Base-by-base conservation (phyloP, 2,797 vertebrate species). In the Manis pentadactyla region DNA sequence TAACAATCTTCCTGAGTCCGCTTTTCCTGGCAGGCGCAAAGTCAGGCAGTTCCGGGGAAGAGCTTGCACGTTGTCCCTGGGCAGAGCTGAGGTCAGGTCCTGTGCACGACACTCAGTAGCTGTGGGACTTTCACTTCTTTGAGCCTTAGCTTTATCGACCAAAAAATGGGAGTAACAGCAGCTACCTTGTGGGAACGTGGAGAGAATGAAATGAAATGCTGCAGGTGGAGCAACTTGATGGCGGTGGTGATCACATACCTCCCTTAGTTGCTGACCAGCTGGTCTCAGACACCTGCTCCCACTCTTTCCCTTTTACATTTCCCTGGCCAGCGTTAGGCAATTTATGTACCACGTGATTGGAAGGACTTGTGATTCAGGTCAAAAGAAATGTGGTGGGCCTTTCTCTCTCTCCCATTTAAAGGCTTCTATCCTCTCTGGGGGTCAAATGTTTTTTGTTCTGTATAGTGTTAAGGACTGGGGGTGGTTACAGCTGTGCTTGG, bases 171-270 rank as follows among this genome's bases (percentile, higher is more conserved):
- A n/a, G 18, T 63, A 61, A 29, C 49, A 68, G 64, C 8, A 61
- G 18, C 12, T 51, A 69, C 57, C 19, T 17, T 18, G 12, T 31
- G 12, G 2, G 11, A 10, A 2, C 18, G 2, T 27, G 5, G 13
- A 77, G 39, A 63, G 3, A n/a, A 51, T 64, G 55, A 88, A 85
- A 31, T 17, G 8, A 49, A 85, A 53, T 55, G 14, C 25, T 51
- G 3, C 27, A 19, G 2, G 19, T 39, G 0, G 0, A 59, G 39
- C 9, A 59, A 39, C 63, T 37, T n/a, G 64, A 11, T 69, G 13
- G 4, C 63, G 25, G 2, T 59, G 53, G 8, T 59, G 34, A 6
- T 66, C 57, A 69, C 55, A 37, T 71, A 61, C 66, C 14, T 37
- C 10, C 18, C 27, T 4, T 29, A 3, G 4, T 34, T 23, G 7